Evolutionary conservation across 1,140 invertebrate genomes (phyloP).

Genomic region (Agrypnia vestita): DNA sequence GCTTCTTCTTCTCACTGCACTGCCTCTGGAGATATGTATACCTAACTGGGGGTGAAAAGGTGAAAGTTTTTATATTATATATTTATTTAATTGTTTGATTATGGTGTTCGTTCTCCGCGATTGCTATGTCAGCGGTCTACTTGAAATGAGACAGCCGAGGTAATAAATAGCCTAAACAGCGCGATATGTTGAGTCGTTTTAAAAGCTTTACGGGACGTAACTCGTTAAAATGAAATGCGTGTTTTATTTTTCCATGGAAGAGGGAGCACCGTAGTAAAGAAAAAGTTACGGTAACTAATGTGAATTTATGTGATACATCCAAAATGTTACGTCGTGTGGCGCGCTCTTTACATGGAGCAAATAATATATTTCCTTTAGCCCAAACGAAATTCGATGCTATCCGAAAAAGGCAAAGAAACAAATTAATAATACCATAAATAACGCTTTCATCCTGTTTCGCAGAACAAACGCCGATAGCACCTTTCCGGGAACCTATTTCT

Average conservation of each 20-base stretch:
- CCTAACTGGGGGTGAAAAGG: too few species aligned
- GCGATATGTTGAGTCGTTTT: too few species aligned
- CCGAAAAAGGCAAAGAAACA: constrained; percentile 30
- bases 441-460: constrained; percentile 10
- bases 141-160: too few species aligned
- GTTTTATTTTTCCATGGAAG: neutral
- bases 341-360: neutral
- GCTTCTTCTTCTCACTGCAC: too few species aligned
- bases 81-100: too few species aligned
- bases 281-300: constrained; percentile 1
- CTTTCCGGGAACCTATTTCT: constrained; percentile 17
- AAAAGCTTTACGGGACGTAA: too few species aligned
- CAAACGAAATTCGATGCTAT: constrained; percentile 29
- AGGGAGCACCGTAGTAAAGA: neutral
- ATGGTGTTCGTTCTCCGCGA: too few species aligned
- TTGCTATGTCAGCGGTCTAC: too few species aligned
- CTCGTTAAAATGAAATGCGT: constrained; percentile 12
- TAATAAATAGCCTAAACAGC: too few species aligned
- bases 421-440: constrained; percentile 43
- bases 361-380: constrained; percentile 36
- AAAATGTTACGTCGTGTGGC: neutral
- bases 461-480: constrained; percentile 30
- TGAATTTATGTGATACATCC: constrained; percentile 24
- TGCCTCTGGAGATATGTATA: too few species aligned
- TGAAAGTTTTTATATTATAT: too few species aligned